Conservation (phyloP, 2,888 invertebrate genomes). For the Polia nebulosa region DNA sequence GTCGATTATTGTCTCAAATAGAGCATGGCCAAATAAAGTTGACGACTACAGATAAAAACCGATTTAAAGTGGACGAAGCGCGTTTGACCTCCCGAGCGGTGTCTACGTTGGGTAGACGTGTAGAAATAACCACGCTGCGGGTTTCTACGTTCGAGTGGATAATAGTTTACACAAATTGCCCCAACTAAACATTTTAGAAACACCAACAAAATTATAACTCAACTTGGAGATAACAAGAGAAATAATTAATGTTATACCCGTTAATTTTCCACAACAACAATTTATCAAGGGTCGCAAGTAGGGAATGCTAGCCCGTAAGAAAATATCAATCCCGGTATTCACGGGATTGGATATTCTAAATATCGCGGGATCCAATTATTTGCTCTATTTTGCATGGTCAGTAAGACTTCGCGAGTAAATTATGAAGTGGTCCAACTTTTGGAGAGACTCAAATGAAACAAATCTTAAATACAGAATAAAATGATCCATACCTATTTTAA, state of each 20-base stretch:
- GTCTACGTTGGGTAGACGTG: no score
- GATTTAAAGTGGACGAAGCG: no score
- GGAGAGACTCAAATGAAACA: neutral
- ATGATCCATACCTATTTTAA: no score
- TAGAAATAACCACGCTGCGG: no score
- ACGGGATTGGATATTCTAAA: neutral
- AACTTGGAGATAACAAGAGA: conserved; percentile 69
- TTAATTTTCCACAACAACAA: conserved; percentile 73
- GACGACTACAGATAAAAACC: no score
- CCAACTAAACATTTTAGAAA: conserved; percentile 51
- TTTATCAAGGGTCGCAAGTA: conserved; percentile 64
- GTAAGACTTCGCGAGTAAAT: neutral
- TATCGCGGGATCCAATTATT: neutral
- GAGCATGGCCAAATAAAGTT: no score
- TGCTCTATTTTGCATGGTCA: neutral
- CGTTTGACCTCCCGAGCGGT: no score
- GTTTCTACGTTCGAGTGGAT: no score
- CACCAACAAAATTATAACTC: conserved; percentile 60
- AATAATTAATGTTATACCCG: conserved; percentile 77
- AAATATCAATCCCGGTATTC: neutral
- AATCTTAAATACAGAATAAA: no score
- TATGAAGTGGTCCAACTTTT: neutral
- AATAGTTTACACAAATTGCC: conserved; percentile 42
- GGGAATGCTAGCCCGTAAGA: neutral
- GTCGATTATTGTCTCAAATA: no score